Evolutionary conservation across 2,797 vertebrate genomes (phyloP).

Genomic region (Pangasius sanitwongsei): DNA sequence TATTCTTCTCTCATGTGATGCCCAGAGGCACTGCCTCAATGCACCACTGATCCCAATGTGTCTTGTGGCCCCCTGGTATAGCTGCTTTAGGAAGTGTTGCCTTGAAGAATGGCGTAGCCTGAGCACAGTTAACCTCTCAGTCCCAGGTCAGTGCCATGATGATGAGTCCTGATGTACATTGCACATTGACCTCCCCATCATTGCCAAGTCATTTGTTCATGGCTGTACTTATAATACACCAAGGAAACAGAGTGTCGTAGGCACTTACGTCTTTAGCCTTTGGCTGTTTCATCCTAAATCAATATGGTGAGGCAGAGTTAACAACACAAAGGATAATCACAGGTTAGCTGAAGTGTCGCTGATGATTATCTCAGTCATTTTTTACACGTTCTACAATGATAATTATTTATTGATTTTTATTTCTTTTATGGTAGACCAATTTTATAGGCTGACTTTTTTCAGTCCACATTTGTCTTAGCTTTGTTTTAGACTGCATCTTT

Average conservation of each 20-base stretch:
- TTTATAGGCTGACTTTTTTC: neutral
- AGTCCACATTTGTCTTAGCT: neutral
- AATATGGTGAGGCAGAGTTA: neutral
- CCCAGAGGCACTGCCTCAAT: constrained; percentile 7
- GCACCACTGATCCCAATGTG: constrained; percentile 15
- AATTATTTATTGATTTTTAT: constrained; percentile 21
- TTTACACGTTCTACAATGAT: neutral
- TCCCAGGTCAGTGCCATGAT: constrained; percentile 21
- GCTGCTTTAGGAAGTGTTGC: constrained; percentile 9
- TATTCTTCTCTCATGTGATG: constrained; percentile 18
- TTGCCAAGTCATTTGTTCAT: constrained; percentile 12
- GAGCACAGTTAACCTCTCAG: constrained; percentile 15
- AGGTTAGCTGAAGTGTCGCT: neutral
- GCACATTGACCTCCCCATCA: constrained; percentile 7
- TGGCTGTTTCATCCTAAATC: neutral
- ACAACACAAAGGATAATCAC: constrained; percentile 6
- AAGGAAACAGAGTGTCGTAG: neutral
- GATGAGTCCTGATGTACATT: constrained; percentile 2
- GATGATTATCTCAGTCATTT: neutral
- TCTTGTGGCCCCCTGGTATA: neutral
- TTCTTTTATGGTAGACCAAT: neutral
- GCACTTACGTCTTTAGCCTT: constrained; percentile 7
- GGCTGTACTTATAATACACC: constrained; percentile 17
- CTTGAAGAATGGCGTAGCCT: neutral
- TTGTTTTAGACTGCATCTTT: neutral